Evolutionary conservation across 2,797 vertebrate species (phyloP).

Genomic region (Manis pentadactyla): DNA sequence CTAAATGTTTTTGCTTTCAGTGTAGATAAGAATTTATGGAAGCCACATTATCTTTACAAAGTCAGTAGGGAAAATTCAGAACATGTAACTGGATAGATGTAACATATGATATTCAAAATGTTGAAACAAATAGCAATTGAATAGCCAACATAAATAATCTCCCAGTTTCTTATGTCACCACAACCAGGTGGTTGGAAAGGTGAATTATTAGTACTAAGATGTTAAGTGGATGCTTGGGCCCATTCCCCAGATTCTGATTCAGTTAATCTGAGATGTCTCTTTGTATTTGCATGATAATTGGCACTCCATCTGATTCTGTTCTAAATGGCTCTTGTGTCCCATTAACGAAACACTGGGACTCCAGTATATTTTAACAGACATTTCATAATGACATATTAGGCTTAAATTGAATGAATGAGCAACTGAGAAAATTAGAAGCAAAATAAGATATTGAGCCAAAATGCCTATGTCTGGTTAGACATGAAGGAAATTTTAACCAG

Average conservation of each 20-base stretch:
- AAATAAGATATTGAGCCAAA: neutral
- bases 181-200: neutral
- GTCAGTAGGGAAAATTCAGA: neutral
- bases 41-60: neutral
- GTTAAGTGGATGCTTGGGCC: neutral
- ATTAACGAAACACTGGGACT: neutral
- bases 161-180: neutral
- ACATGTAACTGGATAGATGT: neutral
- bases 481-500: neutral
- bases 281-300: neutral
- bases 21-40: neutral
- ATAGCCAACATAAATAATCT: neutral
- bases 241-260: neutral
- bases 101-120: neutral
- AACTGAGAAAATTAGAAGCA: neutral
- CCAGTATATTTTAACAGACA: neutral
- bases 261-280: neutral
- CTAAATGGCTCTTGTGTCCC: neutral
- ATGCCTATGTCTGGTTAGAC: neutral
- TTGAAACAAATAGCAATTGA: neutral
- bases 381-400: neutral
- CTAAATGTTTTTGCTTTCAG: neutral
- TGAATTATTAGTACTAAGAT: neutral
- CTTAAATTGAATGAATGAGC: neutral
- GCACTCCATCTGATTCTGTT: neutral